Evolutionary conservation across 37 sponge, comb jelly and placozoan species (phyloP).

Genomic region (Aplysina aerophoba): DNA sequence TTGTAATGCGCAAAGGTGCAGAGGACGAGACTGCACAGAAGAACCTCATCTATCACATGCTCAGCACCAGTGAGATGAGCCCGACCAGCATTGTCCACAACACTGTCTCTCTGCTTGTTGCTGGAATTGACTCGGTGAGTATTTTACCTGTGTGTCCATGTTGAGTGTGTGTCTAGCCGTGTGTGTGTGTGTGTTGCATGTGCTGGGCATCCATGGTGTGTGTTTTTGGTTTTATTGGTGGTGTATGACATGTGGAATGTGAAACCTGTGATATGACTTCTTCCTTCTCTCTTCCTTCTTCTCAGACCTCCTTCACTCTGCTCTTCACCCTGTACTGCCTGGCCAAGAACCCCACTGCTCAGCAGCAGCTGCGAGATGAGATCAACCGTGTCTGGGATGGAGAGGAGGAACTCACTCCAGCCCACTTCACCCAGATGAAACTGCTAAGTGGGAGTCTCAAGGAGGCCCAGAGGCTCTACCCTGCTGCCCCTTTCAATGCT

Average conservation of each 20-base stretch:
- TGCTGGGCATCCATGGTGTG: too few species aligned
- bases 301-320: slow-evolving; percentile 54
- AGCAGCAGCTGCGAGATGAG: slow-evolving; percentile 49
- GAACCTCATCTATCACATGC: slow-evolving; percentile 19
- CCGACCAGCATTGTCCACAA: slow-evolving; percentile 18
- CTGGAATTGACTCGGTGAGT: slow-evolving; percentile 30
- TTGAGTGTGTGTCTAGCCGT: too few species aligned
- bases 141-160: too few species aligned
- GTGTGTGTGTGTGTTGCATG: too few species aligned
- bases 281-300: not conserved
- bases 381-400: slow-evolving; percentile 17
- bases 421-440: slow-evolving; percentile 42
- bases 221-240: too few species aligned
- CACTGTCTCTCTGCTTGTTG: slow-evolving; percentile 21
- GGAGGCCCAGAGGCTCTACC: slow-evolving; percentile 55
- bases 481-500: slow-evolving; percentile 31
- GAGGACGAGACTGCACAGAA: not conserved
- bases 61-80: not conserved
- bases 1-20: not conserved
- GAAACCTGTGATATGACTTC: not conserved
- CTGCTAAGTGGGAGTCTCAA: slow-evolving; percentile 53
- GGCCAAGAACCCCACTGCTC: slow-evolving; percentile 38
- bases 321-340: slow-evolving; percentile 48
- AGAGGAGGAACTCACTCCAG: slow-evolving; percentile 34
- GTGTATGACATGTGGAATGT: not conserved